These are phyloP conservation scores for Drosophila tani DNA, from an alignment of 1,140 invertebrate species.

Conservation along the genomic window DNA sequence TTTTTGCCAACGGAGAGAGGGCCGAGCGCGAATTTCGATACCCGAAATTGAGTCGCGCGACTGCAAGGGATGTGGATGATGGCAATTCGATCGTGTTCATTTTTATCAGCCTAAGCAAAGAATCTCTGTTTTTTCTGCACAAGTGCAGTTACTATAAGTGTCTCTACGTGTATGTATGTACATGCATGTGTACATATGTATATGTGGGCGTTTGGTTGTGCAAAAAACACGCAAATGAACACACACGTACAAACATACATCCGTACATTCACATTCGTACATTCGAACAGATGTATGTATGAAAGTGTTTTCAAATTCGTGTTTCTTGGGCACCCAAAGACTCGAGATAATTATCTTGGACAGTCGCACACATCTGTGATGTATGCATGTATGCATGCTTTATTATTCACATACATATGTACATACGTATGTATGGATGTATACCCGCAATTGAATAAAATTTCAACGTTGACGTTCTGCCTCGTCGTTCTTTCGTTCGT, in stretches of 20 bases:
- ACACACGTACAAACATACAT: background rate
- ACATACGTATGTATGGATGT: slow-evolving; percentile 20
- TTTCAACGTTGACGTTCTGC: slow-evolving; percentile 16
- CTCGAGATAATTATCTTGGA: slow-evolving; percentile 22
- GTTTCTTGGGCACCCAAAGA: slow-evolving; percentile 20
- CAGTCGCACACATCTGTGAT: slow-evolving; percentile 18
- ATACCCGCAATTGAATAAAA: slow-evolving; percentile 23
- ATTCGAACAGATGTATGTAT: slow-evolving; percentile 6
- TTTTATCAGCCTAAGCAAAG: slow-evolving; percentile 21
- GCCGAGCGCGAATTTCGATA: slow-evolving; percentile 15
- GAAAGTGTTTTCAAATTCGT: slow-evolving; percentile 24
- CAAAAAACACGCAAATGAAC: slow-evolving; percentile 12
- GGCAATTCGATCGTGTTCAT: slow-evolving; percentile 14
- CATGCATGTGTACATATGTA: slow-evolving; percentile 2
- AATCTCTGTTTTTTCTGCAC: slow-evolving; percentile 16
- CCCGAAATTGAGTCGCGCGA: slow-evolving; percentile 17
- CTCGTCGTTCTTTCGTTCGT: slow-evolving; percentile 10
- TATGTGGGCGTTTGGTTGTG: slow-evolving; percentile 16
- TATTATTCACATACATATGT: slow-evolving; percentile 15
- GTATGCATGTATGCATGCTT: slow-evolving; percentile 30
- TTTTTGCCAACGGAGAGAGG: slow-evolving; percentile 1
- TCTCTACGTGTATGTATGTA: slow-evolving; percentile 1
- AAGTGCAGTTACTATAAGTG: slow-evolving; percentile 16
- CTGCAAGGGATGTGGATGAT: slow-evolving; percentile 10
- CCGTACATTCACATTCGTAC: slow-evolving; percentile 15